Percentiles rank a stretch among this genome's conserved stretches.
phyloP scores from a whole-genome alignment of 2,113 vertebrate genomes.

The Scalopus aquaticus region DNA sequence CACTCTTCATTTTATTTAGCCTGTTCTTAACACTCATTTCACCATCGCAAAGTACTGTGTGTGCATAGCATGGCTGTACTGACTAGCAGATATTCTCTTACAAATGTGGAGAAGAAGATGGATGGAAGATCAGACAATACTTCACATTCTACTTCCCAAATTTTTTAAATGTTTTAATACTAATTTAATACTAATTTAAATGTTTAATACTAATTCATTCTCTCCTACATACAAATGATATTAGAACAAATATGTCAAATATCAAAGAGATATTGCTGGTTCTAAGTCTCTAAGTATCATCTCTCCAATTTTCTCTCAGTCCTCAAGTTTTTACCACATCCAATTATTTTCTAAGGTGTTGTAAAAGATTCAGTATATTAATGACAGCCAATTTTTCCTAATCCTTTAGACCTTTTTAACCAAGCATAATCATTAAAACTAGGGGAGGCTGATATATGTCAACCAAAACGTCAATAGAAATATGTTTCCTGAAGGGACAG shows the following conservation, averaged over 20 bases:
- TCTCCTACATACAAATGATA: background rate
- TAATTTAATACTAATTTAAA: background rate
- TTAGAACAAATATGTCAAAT: background rate
- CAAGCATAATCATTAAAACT: background rate
- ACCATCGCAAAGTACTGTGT: background rate
- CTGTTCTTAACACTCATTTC: background rate
- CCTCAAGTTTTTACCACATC: background rate
- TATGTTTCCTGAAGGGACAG: background rate
- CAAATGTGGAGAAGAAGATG: background rate
- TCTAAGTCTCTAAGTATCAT: background rate
- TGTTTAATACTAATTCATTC: too few relatives aligned
- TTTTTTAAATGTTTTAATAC: background rate
- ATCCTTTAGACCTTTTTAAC: background rate
- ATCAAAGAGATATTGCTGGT: background rate
- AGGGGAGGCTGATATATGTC: background rate
- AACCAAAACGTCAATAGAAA: background rate
- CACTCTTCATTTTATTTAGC: background rate
- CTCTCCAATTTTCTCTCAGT: background rate
- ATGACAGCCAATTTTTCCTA: background rate
- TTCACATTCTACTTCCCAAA: background rate
- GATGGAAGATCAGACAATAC: background rate
- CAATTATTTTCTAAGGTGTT: constrained; percentile 45
- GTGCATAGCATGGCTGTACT: background rate
- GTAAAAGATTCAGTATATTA: background rate
- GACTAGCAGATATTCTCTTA: background rate